phyloP scores from a whole-genome alignment of 1,140 invertebrate species.

The Catajapyx aquilonaris region DNA sequence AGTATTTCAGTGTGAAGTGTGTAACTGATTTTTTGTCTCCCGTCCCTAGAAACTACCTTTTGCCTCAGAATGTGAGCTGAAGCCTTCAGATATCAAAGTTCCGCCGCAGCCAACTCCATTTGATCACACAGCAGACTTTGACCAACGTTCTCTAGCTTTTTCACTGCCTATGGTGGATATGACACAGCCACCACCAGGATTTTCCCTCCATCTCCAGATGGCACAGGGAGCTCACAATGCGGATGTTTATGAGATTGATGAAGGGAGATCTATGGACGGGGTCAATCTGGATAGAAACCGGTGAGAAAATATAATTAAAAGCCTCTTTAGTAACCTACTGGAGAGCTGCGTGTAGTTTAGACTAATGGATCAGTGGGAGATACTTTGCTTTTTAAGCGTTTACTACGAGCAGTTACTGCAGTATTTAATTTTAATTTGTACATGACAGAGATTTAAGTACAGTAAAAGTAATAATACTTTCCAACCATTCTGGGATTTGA shows the following conservation, averaged over 20 bases:
- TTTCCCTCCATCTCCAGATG: conserved; percentile 21
- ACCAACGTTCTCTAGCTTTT: conserved; percentile 12
- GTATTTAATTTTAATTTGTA: too few species aligned
- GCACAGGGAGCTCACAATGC: conserved; percentile 16
- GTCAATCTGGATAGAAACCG: conserved; percentile 30
- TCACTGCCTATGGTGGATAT: conserved; percentile 21
- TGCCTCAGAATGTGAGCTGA: conserved; percentile 41
- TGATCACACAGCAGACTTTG: neutral
- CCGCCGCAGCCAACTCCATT: conserved; percentile 3
- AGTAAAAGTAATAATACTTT: too few species aligned
- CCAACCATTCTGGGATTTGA: too few species aligned
- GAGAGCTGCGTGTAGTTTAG: too few species aligned
- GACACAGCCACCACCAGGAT: conserved; percentile 31
- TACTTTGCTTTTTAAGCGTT: too few species aligned
- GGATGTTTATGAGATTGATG: conserved; percentile 26
- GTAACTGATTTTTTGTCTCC: too few species aligned
- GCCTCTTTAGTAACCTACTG: too few species aligned
- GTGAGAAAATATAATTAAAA: too few species aligned
- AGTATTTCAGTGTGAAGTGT: too few species aligned
- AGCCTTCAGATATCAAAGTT: conserved; percentile 19
- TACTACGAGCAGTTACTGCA: too few species aligned
- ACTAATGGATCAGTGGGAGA: too few species aligned
- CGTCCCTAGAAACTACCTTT: conserved; percentile 36
- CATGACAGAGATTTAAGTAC: too few species aligned
- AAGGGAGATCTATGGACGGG: conserved; percentile 18